Conservation (phyloP, 2,888 invertebrate species). For the Tetropium fuscum region DNA sequence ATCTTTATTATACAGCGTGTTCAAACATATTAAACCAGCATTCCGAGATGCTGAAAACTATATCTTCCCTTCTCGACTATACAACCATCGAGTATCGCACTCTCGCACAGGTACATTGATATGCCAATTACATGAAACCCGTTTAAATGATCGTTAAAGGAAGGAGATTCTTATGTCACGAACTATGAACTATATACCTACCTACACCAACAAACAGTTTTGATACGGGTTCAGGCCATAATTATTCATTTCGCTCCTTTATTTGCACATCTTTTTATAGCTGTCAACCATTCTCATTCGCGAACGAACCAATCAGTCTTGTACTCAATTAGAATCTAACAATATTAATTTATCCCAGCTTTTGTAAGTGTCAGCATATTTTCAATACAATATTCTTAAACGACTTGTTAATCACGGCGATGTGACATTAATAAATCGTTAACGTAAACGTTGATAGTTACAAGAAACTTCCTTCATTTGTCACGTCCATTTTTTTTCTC, state of each 20-base stretch:
- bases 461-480: no score
- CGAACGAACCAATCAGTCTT: constrained; percentile 8
- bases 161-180: constrained; percentile 54
- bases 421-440: no score
- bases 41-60: constrained; percentile 44
- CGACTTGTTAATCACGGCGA: no score
- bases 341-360: constrained; percentile 3
- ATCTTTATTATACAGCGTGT: constrained; percentile 50
- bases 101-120: constrained; percentile 57
- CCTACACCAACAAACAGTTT: constrained; percentile 1
- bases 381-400: no score
- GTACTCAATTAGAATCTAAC: not conserved
- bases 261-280: constrained; percentile 10
- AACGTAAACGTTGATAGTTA: no score
- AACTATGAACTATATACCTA: constrained; percentile 52
- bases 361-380: no score
- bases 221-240: constrained; percentile 13
- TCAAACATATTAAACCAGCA: constrained; percentile 40
- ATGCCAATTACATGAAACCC: constrained; percentile 60
- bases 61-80: constrained; percentile 41
- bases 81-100: constrained; percentile 56
- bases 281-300: not conserved
- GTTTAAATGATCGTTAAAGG: constrained; percentile 55
- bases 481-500: no score
- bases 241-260: constrained; percentile 10